Evolutionary conservation across 2,888 invertebrate species (phyloP), one percentile per base, ranked within the genome.

Genomic region (Andrena marginata): DNA sequence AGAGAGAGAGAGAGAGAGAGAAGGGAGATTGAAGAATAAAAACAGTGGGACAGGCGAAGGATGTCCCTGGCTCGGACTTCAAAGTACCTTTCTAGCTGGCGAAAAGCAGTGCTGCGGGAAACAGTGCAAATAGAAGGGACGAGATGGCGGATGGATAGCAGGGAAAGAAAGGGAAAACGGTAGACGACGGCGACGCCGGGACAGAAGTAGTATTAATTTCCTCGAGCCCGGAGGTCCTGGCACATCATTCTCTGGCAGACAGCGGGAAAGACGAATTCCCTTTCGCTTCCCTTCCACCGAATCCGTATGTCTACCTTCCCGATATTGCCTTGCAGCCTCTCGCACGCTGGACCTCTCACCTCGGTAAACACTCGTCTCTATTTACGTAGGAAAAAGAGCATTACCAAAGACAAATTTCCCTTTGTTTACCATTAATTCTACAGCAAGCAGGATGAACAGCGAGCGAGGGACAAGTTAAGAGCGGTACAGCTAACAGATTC

Each of bases 171-270:
- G 85, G 77, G 67, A 80, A 83, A 77, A 77, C 69, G 79, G 77
- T 79, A 83, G 75, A 73, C 77, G 74, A 72, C 71, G 77, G 51
- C 42, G 13, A 16, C 35, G 42, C 42, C 74, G 80, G 70, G 86
- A 88, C 88, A 88, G 86, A 86, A 88, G 86, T 87, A 85, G 90
- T 91, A 90, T 91, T 91, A 90, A 91, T 91, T 91, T 89, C 89
- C 87, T 82, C 77, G 73, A 82, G 82, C 87, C 90, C 84, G 77
- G 80, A 86, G 87, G 85, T 85, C 77, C 79, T 76, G 80, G 73
- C 74, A 78, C 87, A 89, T 91, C 87, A 87, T 89, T 89, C 85
- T 84, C 83, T 75, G 74, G 65, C 77, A 85, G 85, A 84, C 86
- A 84, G 71, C 77, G 71, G 77, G 78, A 82, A 81, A 81, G 83